Evolutionary conservation across 2,888 invertebrate genomes (phyloP).

Genomic region (Xanthia togata): DNA sequence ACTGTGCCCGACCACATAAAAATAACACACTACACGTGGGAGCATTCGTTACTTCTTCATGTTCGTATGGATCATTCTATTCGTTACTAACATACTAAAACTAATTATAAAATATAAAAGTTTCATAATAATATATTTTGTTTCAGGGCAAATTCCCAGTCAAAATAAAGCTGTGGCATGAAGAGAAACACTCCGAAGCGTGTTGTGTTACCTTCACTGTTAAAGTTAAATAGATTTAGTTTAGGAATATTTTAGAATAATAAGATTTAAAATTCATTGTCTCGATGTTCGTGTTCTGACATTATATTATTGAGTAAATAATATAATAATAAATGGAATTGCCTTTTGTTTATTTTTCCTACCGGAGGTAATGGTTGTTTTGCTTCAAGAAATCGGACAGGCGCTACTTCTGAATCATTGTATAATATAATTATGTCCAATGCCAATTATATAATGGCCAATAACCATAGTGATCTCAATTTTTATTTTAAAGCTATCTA

Average conservation of each 20-base stretch:
- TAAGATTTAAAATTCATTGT: slow-evolving; percentile 6
- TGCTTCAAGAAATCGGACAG: background rate
- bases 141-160: slow-evolving; percentile 91
- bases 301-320: slow-evolving; percentile 12
- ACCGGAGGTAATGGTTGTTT: background rate
- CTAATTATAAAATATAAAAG: too few species aligned
- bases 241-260: background rate
- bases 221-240: slow-evolving; percentile 80
- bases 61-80: background rate
- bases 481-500: background rate
- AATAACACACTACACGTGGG: background rate
- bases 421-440: background rate
- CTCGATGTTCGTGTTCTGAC: slow-evolving; percentile 4
- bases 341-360: background rate
- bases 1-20: background rate
- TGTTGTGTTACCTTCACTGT: slow-evolving; percentile 92
- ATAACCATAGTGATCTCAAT: background rate
- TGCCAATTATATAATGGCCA: background rate
- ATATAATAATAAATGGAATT: slow-evolving; percentile 17
- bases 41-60: background rate
- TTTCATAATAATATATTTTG: background rate
- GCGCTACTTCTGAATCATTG: background rate
- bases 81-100: background rate
- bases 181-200: slow-evolving; percentile 77
- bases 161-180: slow-evolving; percentile 91